Evolutionary conservation across 2,888 invertebrate genomes (phyloP), one percentile per base, ranked within the genome.

Genomic region (Nomada lathburiana): DNA sequence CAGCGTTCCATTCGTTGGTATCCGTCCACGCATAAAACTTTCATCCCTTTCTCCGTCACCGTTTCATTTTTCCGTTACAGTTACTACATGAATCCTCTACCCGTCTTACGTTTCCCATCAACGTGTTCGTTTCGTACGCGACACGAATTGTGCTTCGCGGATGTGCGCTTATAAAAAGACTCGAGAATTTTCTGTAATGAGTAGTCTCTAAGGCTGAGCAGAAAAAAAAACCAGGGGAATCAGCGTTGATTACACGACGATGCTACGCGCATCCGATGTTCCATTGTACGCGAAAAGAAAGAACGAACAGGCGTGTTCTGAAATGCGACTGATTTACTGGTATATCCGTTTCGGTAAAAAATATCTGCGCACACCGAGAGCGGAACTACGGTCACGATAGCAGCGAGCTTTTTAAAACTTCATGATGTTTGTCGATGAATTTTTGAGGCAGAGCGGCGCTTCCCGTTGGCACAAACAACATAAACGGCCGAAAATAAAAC

Each of bases 341-440:
- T 36, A 29, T 16, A 50, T 42, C 36, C 18, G 26, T 50, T 50
- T n/a, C 55, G 57, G 57, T 52, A 62, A 62, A 55, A 74, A 55
- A 55, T 55, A 62, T 52, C 44, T 13, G 2, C n/a, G 42, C 7
- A 20, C 16, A 18, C 1, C 29, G 3, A 50, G 52, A 57, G n/a
- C 26, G 18, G 23, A 23, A 16, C 13, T 2, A 47, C n/a, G 67
- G 50, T 36, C 18, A 18, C n/a, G 52, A 10, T 67, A 20, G 44
- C 42, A 16, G 29, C 16, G n/a, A 29, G 5, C 50, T 10, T 52
- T 57, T 72, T 13, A 63, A 65, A 62, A 36, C 72, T 78, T 63
- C 80, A 72, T 44, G 57, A 47, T 62, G 68, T 80, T 80, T 42
- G 72, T 11, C 72, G 72, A 80, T 63, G 68, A 78, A 68, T 72